phyloP scores from a whole-genome alignment of 2,797 vertebrate genomes.

The Urosaurus nigricauda region DNA sequence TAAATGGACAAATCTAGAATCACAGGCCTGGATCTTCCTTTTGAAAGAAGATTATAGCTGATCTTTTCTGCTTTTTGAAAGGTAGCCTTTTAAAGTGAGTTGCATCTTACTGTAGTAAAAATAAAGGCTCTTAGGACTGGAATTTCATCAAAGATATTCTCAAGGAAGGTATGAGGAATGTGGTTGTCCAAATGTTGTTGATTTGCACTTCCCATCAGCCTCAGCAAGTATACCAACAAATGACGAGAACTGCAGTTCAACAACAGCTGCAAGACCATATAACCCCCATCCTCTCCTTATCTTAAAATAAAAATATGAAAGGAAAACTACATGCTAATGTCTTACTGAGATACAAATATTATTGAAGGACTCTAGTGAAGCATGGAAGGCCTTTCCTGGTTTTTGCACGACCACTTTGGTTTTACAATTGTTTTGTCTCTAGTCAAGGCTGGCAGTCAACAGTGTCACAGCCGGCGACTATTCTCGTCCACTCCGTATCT shows the following conservation, averaged over 20 bases:
- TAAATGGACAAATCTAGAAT: background rate
- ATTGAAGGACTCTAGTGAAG: background rate
- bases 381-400: background rate
- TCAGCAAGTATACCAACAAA: background rate
- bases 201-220: background rate
- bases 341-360: background rate
- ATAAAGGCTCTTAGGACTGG: background rate
- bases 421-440: background rate
- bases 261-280: background rate
- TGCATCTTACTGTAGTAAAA: background rate
- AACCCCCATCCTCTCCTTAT: no score
- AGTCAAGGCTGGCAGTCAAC: constrained; percentile 96
- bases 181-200: background rate
- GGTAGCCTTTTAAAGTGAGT: background rate
- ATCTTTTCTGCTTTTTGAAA: background rate
- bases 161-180: background rate
- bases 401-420: rapidly evolving
- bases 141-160: background rate
- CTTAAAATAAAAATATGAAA: background rate
- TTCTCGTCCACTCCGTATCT: constrained; percentile 92
- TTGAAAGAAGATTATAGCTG: background rate
- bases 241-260: background rate
- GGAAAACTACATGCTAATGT: background rate
- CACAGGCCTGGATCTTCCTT: rapidly evolving
- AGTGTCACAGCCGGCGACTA: constrained; percentile 98